Evolutionary conservation across 2,797 vertebrate genomes (phyloP), one percentile per base, ranked within the genome.

Genomic region (Fistularia commersonii): DNA sequence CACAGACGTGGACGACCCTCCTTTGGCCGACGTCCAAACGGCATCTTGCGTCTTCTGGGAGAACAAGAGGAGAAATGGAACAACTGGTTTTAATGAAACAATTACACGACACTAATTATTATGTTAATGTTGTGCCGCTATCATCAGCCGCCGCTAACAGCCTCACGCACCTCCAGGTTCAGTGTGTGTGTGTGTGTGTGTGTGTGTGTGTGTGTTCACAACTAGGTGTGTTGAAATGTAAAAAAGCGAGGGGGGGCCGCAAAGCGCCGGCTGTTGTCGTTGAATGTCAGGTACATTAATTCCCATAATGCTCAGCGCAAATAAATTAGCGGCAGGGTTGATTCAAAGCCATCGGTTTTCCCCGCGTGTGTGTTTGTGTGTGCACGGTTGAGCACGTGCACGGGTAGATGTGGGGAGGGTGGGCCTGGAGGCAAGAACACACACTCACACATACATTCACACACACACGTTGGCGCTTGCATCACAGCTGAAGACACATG

Each of bases 51-150:
- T 99, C 97, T 98, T 97, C 94, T 94, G 96, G 96, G 97, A 98
- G 96, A 99, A 98, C 96, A 98, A 92, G 95, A 94, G 94, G 95
- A 98, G 97, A 98, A 97, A 99, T 97, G 96, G 96, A 98, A 99
- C 96, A 98, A 99, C 96, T 97, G 97, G 95, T 98, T 99, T 98
- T 99, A 99, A 99, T 99, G 97, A 99, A 99, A 99, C 97, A 99
- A 99, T 99, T 99, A 99, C 97, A 99, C 96, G 96, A 98, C 96
- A 96, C 97, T 99, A 98, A 99, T 99, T 99, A 99, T 99, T 99
- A 99, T 98, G 97, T 99, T 99, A 99, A 99, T 99, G 96, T 99
- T 99, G 97, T 94, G 93, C 95, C 95, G 94, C 97, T 96, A 98
- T 98, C 95, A 98, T 97, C 95, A 98, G 95, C 93, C 93, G 92